A percentile compares a stretch with the other conserved stretches of the same genome.
phyloP scores from a whole-genome alignment of 2,113 vertebrate species.

The Pelobates fuscus region DNA sequence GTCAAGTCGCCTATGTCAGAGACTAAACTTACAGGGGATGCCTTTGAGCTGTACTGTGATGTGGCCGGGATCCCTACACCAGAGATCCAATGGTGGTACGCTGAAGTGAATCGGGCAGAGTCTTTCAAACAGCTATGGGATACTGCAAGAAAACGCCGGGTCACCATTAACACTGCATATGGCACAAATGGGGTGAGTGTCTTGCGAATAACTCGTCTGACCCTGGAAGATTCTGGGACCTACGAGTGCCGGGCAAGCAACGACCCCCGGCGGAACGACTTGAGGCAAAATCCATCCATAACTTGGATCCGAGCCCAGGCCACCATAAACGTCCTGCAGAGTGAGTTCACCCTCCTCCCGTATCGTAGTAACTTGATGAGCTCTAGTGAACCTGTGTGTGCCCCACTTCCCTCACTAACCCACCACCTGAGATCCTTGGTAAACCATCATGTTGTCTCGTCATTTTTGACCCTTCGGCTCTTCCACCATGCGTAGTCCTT shows the following conservation, averaged over 20 bases:
- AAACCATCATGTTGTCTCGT: conserved; percentile 53
- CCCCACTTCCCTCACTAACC: conserved; percentile 52
- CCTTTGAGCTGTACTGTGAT: conserved; percentile 99
- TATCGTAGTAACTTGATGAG: conserved; percentile 80
- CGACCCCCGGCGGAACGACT: conserved; percentile 95
- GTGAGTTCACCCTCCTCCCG: conserved; percentile 83
- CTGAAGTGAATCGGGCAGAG: conserved; percentile 95
- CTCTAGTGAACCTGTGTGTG: conserved; percentile 64
- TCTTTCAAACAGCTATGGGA: conserved; percentile 99
- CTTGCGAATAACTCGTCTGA: conserved; percentile 91
- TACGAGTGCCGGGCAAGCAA: conserved; percentile 99
- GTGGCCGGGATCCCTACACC: conserved; percentile 95
- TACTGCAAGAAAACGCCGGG: conserved; percentile 90
- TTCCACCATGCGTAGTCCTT: conserved; percentile 61
- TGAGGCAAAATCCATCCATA: conserved; percentile 95
- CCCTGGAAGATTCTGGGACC: conserved; percentile 95
- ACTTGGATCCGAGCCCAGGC: conserved; percentile 99
- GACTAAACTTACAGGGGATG: conserved; percentile 98
- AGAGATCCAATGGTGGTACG: conserved; percentile 99
- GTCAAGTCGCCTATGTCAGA: conserved; percentile 99
- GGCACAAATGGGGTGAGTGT: conserved; percentile 95
- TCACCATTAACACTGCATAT: conserved; percentile 94
- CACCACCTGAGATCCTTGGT: conserved; percentile 31
- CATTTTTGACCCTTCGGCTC: conserved; percentile 35
- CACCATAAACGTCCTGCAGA: conserved; percentile 97